Evolutionary conservation across 2,113 vertebrate genomes (phyloP).

Genomic region (Ahaetulla prasina): DNA sequence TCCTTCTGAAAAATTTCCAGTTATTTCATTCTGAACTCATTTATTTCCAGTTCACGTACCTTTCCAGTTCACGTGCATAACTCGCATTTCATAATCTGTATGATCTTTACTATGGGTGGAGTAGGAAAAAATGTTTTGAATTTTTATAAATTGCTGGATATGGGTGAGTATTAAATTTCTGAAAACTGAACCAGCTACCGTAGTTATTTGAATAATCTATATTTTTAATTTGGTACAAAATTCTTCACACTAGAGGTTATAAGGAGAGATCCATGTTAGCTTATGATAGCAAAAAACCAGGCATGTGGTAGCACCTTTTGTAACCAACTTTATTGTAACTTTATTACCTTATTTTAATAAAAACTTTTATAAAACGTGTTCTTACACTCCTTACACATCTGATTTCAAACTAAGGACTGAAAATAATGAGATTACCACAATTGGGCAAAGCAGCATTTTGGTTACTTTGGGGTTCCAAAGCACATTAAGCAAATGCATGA

Average conservation of each 20-base stretch:
- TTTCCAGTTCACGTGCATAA: too few relatives aligned
- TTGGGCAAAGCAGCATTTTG: slow-evolving; percentile 53
- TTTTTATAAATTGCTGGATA: slow-evolving; percentile 42
- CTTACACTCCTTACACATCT: neutral
- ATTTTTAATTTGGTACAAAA: slow-evolving; percentile 71
- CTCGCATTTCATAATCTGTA: slow-evolving; percentile 48
- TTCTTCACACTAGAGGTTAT: slow-evolving; percentile 5
- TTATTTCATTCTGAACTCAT: slow-evolving; percentile 20
- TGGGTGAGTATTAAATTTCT: slow-evolving; percentile 55
- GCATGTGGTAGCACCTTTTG: neutral
- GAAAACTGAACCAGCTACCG: slow-evolving; percentile 52
- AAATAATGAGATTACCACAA: slow-evolving; percentile 66
- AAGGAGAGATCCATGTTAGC: neutral
- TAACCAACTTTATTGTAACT: neutral
- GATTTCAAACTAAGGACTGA: slow-evolving; percentile 55
- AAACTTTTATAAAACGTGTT: neutral
- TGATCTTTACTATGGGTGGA: slow-evolving; percentile 33
- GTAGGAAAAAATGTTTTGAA: slow-evolving; percentile 23
- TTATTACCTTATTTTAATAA: neutral
- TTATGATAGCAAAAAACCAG: neutral
- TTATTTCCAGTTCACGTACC: slow-evolving; percentile 24
- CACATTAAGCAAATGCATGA: slow-evolving; percentile 50
- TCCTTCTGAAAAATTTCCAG: slow-evolving; percentile 4
- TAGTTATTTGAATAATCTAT: slow-evolving; percentile 68
- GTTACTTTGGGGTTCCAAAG: neutral